A percentile compares a stretch with the other conserved stretches of the same genome.
Conservation (phyloP, 2,113 vertebrate species). For the Leucosticte australis region DNA sequence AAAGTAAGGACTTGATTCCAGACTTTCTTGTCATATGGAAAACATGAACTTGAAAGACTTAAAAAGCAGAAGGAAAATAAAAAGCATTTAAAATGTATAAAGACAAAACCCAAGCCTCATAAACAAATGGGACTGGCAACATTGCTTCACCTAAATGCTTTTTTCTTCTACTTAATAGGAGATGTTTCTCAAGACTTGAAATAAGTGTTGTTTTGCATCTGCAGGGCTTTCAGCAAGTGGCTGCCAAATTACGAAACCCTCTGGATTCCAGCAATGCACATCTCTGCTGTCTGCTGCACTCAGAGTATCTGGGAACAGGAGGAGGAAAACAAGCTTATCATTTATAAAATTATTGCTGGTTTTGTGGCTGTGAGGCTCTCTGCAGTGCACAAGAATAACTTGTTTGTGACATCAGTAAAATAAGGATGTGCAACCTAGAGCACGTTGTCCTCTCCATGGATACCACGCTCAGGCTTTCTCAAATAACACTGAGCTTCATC, state of each 20-base stretch:
- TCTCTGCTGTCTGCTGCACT: constrained; percentile 7
- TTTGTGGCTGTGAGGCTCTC: constrained; percentile 48
- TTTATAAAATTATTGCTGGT: constrained; percentile 51
- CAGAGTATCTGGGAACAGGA: neutral
- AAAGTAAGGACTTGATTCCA: constrained; percentile 1
- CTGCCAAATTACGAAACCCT: constrained; percentile 32
- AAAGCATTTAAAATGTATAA: constrained; percentile 14
- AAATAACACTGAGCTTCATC: neutral
- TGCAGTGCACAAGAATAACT: constrained; percentile 9
- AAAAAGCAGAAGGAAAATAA: neutral
- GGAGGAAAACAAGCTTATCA: constrained; percentile 50
- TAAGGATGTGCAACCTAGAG: neutral
- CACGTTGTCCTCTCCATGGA: fast-evolving
- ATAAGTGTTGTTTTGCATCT: constrained; percentile 43
- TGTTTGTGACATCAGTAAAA: constrained; percentile 16
- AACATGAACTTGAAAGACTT: neutral
- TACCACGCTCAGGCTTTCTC: neutral
- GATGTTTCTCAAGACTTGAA: constrained; percentile 57
- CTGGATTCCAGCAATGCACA: constrained; percentile 43
- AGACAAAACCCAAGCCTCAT: neutral
- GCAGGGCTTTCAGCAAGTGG: constrained; percentile 35
- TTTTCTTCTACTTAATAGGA: constrained; percentile 14
- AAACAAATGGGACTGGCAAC: constrained; percentile 16
- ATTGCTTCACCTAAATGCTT: constrained; percentile 49
- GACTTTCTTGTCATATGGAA: neutral